phyloP scores from a whole-genome alignment of 2,888 invertebrate genomes.

The Miltochrista miniata region DNA sequence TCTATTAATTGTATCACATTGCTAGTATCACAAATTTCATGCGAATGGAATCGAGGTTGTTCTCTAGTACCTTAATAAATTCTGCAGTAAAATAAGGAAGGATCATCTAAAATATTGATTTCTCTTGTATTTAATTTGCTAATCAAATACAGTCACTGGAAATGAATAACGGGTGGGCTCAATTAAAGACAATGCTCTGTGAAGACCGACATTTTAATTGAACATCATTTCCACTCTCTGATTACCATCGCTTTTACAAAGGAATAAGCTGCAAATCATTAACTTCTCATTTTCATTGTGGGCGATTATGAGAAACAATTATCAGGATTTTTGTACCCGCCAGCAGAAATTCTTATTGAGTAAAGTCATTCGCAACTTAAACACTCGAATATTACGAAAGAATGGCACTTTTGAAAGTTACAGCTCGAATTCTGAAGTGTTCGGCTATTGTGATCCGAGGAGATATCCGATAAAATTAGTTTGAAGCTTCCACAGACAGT shows the following conservation, averaged over 20 bases:
- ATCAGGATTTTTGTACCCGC: conserved; percentile 41
- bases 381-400: conserved; percentile 18
- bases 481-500: conserved; percentile 36
- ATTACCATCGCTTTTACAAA: conserved; percentile 48
- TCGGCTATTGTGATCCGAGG: conserved; percentile 39
- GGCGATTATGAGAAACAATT: conserved; percentile 43
- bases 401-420: conserved; percentile 21
- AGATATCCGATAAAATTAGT: conserved; percentile 30
- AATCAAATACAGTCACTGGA: neutral
- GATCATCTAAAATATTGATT: neutral
- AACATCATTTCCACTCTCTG: conserved; percentile 45
- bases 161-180: conserved; percentile 17
- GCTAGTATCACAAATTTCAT: no score
- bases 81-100: neutral
- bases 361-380: conserved; percentile 18
- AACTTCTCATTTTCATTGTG: conserved; percentile 56
- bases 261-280: conserved; percentile 63
- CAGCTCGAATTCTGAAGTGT: conserved; percentile 22
- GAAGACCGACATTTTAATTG: conserved; percentile 42
- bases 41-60: no score
- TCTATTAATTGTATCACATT: no score
- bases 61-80: no score
- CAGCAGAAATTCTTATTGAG: conserved; percentile 36
- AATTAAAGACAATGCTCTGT: conserved; percentile 21
- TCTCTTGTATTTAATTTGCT: neutral